These are phyloP conservation scores for Drosophila antonietae DNA, from an alignment of 2,888 invertebrate genomes.

Conservation along the genomic window DNA sequence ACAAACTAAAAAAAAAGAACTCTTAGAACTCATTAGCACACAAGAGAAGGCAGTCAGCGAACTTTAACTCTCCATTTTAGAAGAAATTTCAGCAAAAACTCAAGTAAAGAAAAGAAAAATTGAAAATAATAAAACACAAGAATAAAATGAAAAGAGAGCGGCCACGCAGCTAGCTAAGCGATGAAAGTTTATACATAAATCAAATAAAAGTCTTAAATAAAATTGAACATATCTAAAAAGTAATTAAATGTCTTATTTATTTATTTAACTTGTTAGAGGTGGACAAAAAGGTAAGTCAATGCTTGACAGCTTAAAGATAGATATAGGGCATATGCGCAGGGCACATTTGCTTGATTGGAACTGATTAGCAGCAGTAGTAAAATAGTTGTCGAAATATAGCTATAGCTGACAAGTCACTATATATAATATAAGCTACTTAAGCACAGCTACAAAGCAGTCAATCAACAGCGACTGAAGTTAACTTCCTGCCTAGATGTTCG, in stretches of 20 bases:
- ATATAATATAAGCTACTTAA: conserved; percentile 10
- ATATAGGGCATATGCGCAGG: background rate
- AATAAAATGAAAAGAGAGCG: conserved; percentile 41
- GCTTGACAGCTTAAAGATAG: background rate
- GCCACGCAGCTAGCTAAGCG: conserved; percentile 32
- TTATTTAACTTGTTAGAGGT: conserved; percentile 15
- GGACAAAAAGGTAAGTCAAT: conserved; percentile 8
- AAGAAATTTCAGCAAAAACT: conserved; percentile 56
- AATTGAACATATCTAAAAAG: conserved; percentile 80
- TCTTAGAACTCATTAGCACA: conserved; percentile 57
- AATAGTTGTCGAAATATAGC: conserved; percentile 20
- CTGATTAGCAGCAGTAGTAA: conserved; percentile 9
- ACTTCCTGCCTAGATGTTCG: background rate
- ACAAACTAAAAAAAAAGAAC: conserved; percentile 20
- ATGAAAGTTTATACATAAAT: conserved; percentile 70
- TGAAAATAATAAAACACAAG: conserved; percentile 8
- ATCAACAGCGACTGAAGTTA: background rate
- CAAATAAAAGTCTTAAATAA: conserved; percentile 77
- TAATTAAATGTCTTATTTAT: conserved; percentile 23
- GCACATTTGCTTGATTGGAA: background rate
- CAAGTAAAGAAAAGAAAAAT: conserved; percentile 13
- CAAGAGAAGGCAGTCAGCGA: conserved; percentile 40
- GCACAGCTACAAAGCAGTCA: background rate
- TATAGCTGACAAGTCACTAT: background rate
- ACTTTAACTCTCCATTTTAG: conserved; percentile 66